phyloP scores from a whole-genome alignment of 2,888 invertebrate species.

The Scaptomyza reducta region DNA sequence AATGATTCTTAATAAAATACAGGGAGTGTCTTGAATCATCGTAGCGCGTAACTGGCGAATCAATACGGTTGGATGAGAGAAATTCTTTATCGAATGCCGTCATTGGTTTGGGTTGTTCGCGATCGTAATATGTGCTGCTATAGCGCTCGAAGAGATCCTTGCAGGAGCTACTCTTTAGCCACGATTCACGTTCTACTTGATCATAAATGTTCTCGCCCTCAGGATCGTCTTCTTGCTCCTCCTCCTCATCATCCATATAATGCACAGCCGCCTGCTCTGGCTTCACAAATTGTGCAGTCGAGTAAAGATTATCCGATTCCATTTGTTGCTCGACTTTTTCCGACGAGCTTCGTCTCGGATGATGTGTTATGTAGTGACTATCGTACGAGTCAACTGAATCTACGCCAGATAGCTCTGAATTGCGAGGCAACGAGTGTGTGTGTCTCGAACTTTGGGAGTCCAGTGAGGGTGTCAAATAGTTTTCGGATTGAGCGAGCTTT shows the following conservation, averaged over 20 bases:
- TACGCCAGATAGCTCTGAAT: conserved; percentile 83
- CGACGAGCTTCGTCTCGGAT: conserved; percentile 73
- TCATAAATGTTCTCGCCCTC: conserved; percentile 82
- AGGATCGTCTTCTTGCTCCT: conserved; percentile 70
- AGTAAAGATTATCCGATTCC: conserved; percentile 86
- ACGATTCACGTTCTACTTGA: conserved; percentile 84
- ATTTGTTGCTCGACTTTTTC: conserved; percentile 86
- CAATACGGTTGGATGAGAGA: conserved; percentile 85
- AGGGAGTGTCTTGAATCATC: conserved; percentile 88
- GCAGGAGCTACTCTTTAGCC: conserved; percentile 93
- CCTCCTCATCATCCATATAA: conserved; percentile 77
- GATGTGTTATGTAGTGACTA: conserved; percentile 83
- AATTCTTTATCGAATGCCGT: conserved; percentile 84
- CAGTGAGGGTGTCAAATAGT: conserved; percentile 81
- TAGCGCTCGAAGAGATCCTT: conserved; percentile 91
- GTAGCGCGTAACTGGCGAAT: conserved; percentile 90
- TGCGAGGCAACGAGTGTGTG: conserved; percentile 83
- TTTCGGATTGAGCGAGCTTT: conserved; percentile 81
- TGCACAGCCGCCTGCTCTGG: conserved; percentile 67
- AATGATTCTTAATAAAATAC: conserved; percentile 87
- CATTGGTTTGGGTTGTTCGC: conserved; percentile 84
- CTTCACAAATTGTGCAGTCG: conserved; percentile 82
- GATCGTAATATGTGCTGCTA: conserved; percentile 86
- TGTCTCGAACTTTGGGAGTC: conserved; percentile 83
- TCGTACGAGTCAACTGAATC: conserved; percentile 84